Evolutionary conservation across 1,140 invertebrate species (phyloP).

Genomic region (Philotrypesis tridentata): DNA sequence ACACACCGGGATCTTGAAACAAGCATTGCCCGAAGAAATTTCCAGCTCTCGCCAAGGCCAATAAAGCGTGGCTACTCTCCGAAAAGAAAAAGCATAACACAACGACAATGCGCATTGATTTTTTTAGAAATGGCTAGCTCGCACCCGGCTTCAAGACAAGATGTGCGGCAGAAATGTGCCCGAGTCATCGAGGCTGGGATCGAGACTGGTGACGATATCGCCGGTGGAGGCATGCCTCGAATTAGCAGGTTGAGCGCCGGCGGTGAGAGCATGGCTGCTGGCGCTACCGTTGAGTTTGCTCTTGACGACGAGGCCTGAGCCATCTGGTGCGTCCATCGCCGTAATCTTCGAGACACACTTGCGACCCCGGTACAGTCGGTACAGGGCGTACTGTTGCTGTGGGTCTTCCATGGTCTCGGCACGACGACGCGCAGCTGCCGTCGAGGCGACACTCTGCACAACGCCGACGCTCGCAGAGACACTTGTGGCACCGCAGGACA

Average conservation of each 20-base stretch:
- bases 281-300: slow-evolving; percentile 71
- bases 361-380: slow-evolving; percentile 66
- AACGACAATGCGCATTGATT: slow-evolving; percentile 24
- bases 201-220: slow-evolving; percentile 72
- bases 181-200: slow-evolving; percentile 79
- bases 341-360: slow-evolving; percentile 67
- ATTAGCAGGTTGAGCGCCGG: slow-evolving; percentile 64
- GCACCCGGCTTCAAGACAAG: slow-evolving; percentile 69
- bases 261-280: slow-evolving; percentile 69
- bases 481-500: slow-evolving; percentile 53
- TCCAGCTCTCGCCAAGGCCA: not conserved
- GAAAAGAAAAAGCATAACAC: not conserved
- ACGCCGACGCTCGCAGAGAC: slow-evolving; percentile 52
- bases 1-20: not conserved
- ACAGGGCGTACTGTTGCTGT: slow-evolving; percentile 65
- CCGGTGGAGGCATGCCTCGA: slow-evolving; percentile 71
- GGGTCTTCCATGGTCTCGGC: slow-evolving; percentile 66
- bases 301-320: slow-evolving; percentile 61
- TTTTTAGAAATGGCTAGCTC: slow-evolving; percentile 71
- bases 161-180: slow-evolving; percentile 81
- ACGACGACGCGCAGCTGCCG: slow-evolving; percentile 26
- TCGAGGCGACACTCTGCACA: slow-evolving; percentile 50
- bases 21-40: not conserved
- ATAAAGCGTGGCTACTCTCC: not conserved
- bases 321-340: slow-evolving; percentile 62